Base-by-base conservation (phyloP, 2,888 invertebrate genomes). In the Disparrhopalites patrizii region DNA sequence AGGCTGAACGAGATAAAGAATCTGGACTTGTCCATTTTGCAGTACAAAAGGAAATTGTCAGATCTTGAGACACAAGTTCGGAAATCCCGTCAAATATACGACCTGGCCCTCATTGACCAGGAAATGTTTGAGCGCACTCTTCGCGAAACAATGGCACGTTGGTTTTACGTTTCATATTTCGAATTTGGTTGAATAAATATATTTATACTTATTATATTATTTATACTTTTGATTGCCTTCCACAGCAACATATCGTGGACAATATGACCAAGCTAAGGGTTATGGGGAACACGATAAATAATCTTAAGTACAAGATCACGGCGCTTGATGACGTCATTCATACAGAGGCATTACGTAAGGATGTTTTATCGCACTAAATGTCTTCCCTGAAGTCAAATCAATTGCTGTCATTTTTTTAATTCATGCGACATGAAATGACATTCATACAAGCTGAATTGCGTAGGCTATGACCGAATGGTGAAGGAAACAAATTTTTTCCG, bases 1-100 rank as follows among this genome's bases (percentile, higher is more conserved):
- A 58, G 69, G 28, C 60, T 73, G 50, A 73, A 73, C 20, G 70
- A 73, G 28, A 68, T 71, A 13, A 70, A 70, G 60, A 68, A 68
- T 43, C 31, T 72, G 60, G 70, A 72, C 36, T 56, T 66, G 3
- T 56, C 54, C 38, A 70, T 74, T 36, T 68, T 64, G 30, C 70
- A 73, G 27, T 61, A 68, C n/a, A 65, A 68, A 4, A 69, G 63
- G 40, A 70, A 72, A 56, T 58, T 74, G 20, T 63, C 66, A 8
- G 67, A 68, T 23, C 43, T 72, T 27, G 70, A 73, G 43, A 65
- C 62, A 10, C 65, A 68, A 15, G 50, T 70, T 1, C 73, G 73
- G 52, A 68, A 67, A 8, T 67, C 66, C 13, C 57, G 68, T 20
- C 70, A 72, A 28, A 60, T 70, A 33, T 71, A 68, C 54, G 74